These are phyloP conservation scores for Pleuronectes platessa DNA, from an alignment of 2,113 vertebrate genomes.

Conservation along the genomic window DNA sequence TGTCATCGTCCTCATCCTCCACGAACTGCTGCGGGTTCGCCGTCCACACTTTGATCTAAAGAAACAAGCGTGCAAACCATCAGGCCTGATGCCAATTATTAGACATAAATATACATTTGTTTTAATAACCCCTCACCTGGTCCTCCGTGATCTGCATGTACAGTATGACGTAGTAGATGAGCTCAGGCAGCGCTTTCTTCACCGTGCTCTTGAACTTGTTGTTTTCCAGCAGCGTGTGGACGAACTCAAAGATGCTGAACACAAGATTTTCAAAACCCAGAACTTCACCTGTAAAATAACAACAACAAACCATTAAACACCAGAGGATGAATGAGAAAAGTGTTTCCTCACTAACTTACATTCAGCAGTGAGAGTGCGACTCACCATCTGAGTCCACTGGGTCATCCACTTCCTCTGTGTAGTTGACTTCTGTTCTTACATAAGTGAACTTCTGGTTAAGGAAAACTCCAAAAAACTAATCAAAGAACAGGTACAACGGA, in stretches of 20 bases:
- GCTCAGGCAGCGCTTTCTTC: conserved; percentile 95
- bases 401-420: conserved; percentile 97
- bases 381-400: conserved; percentile 97
- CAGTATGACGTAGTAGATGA: conserved; percentile 97
- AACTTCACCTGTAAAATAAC: conserved; percentile 88
- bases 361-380: not conserved
- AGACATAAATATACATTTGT: no score
- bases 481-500: not conserved
- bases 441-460: conserved; percentile 89
- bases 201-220: conserved; percentile 98
- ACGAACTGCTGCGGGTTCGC: conserved; percentile 98
- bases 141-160: conserved; percentile 99
- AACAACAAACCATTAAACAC: not conserved
- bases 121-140: conserved; percentile 70
- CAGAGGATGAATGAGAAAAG: not conserved
- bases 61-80: not conserved
- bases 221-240: conserved; percentile 96
- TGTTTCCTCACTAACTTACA: not conserved
- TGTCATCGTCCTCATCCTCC: conserved; percentile 98
- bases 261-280: conserved; percentile 98
- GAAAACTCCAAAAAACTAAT: conserved; percentile 17
- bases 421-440: conserved; percentile 98
- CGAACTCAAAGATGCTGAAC: conserved; percentile 99
- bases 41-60: conserved; percentile 96
- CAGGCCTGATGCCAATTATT: not conserved